Evolutionary conservation across 2,888 invertebrate species (phyloP).

Genomic region (Xylocampa areola): DNA sequence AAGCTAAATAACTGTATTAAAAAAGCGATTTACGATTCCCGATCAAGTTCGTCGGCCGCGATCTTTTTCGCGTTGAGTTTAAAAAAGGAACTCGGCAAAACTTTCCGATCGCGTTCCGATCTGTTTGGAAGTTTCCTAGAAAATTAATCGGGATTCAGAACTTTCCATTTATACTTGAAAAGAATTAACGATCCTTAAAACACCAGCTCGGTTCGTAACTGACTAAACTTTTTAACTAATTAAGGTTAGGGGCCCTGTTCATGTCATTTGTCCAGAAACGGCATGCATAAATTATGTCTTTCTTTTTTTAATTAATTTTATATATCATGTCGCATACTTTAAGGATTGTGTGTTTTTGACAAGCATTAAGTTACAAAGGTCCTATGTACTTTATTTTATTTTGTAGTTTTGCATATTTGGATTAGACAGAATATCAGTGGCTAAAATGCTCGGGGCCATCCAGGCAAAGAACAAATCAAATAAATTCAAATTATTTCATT

Average conservation of each 20-base stretch:
- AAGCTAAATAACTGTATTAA: neutral
- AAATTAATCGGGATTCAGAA: slow-evolving; percentile 71
- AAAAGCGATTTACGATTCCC: slow-evolving; percentile 9
- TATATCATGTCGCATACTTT: no score
- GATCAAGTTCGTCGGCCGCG: slow-evolving; percentile 26
- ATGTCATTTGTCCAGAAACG: slow-evolving; percentile 17
- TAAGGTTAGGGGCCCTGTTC: slow-evolving; percentile 38
- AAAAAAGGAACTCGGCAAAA: slow-evolving; percentile 43
- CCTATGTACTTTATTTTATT: no score
- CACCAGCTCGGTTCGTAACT: slow-evolving; percentile 42
- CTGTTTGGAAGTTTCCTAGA: slow-evolving; percentile 58
- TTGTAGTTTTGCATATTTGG: no score
- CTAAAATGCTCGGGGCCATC: no score
- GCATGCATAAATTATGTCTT: neutral
- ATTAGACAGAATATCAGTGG: no score
- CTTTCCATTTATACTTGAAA: slow-evolving; percentile 66
- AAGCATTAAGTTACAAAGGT: no score
- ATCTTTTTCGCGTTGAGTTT: slow-evolving; percentile 43
- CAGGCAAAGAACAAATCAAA: no score
- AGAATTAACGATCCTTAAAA: slow-evolving; percentile 72
- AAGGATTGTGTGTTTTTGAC: no score
- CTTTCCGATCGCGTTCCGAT: slow-evolving; percentile 51
- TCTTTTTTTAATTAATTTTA: no score
- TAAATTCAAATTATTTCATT: no score
- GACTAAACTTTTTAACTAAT: slow-evolving; percentile 58